phyloP scores from a whole-genome alignment of 2,797 vertebrate genomes.

The Sternarchorhynchus goeldii region DNA sequence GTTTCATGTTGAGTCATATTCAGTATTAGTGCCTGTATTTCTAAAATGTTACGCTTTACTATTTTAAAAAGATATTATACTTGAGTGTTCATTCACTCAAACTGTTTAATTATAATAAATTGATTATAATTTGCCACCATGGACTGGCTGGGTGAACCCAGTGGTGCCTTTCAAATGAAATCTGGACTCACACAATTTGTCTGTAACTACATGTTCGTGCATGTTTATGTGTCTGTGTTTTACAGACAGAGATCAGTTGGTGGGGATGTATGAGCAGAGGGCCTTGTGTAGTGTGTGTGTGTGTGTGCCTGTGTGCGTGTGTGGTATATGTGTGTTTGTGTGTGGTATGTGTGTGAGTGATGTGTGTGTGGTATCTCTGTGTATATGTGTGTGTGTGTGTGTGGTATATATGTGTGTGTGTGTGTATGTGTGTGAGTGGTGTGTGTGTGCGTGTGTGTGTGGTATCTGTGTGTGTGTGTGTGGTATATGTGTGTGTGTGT shows the following conservation, averaged over 20 bases:
- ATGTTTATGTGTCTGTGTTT: conserved; percentile 14
- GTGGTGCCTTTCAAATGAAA: conserved; percentile 30
- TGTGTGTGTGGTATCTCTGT: neutral
- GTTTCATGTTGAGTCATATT: too few species aligned
- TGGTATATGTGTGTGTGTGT: neutral
- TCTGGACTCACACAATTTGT: conserved; percentile 23
- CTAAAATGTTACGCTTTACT: too few species aligned
- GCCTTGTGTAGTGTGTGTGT: conserved; percentile 33
- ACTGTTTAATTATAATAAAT: conserved; percentile 24
- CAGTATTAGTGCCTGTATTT: too few species aligned
- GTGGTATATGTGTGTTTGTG: neutral
- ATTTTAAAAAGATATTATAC: conserved; percentile 21
- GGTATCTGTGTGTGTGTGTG: neutral
- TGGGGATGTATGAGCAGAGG: conserved; percentile 42
- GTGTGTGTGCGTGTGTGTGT: too few species aligned
- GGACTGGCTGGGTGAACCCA: conserved; percentile 18
- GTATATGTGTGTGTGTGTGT: too few species aligned
- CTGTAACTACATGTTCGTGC: conserved; percentile 21
- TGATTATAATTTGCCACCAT: conserved; percentile 33
- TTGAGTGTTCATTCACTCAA: conserved; percentile 10
- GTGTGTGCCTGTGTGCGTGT: conserved; percentile 31
- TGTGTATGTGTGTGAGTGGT: too few species aligned
- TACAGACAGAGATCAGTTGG: conserved; percentile 44
- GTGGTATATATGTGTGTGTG: too few species aligned
- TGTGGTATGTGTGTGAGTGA: neutral